phyloP scores from a whole-genome alignment of 2,113 vertebrate species.

The Penelope pileata region DNA sequence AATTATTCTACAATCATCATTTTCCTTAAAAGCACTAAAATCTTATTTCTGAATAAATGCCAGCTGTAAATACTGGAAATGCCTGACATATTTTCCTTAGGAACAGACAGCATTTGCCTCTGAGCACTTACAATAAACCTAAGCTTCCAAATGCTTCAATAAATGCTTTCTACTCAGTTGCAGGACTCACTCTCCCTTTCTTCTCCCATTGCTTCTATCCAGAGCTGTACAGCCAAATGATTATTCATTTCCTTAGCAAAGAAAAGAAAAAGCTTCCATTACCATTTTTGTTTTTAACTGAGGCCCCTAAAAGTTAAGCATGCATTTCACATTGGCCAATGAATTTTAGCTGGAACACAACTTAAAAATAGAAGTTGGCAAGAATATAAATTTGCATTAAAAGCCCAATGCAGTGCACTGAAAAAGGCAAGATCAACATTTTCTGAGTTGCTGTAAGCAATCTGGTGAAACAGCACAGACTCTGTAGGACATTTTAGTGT shows the following conservation, averaged over 20 bases:
- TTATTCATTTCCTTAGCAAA: neutral
- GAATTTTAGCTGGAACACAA: neutral
- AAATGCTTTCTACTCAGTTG: neutral
- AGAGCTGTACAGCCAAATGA: neutral
- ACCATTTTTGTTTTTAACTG: neutral
- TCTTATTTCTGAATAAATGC: neutral
- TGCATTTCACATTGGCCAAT: neutral
- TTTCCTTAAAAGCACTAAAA: constrained; percentile 31
- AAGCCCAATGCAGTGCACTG: neutral
- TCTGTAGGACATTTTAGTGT: neutral
- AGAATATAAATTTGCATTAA: neutral
- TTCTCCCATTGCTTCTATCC: neutral
- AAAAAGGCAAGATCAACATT: neutral
- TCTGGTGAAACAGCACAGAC: neutral
- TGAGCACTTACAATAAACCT: neutral
- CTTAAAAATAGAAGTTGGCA: neutral
- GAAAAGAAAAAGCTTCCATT: neutral
- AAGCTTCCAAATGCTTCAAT: neutral
- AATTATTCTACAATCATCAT: neutral
- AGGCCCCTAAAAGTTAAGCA: neutral
- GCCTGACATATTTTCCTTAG: neutral
- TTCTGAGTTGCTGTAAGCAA: neutral
- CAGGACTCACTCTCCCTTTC: neutral
- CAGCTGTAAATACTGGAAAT: neutral
- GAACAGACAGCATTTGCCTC: neutral